A percentile compares a stretch with the other conserved stretches of the same genome.
phyloP scores from a whole-genome alignment of 2,888 invertebrate species.

The Aspidiotus destructor region DNA sequence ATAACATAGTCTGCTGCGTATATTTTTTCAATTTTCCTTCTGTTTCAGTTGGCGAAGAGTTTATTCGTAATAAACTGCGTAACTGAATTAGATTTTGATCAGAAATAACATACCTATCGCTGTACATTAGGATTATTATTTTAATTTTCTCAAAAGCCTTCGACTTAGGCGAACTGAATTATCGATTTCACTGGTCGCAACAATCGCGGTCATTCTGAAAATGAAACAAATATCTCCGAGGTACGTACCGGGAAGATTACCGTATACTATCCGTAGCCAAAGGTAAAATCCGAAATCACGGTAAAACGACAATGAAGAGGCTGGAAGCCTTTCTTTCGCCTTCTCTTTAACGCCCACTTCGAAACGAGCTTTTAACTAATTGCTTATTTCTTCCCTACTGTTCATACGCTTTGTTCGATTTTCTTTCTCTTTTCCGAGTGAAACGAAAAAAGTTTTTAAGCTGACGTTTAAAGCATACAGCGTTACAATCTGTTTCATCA shows the following conservation, averaged over 20 bases:
- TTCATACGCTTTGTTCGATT: conserved; percentile 14
- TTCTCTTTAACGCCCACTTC: conserved; percentile 6
- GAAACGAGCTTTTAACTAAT: conserved; percentile 22
- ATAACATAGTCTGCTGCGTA: too few species aligned
- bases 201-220: background rate
- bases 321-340: background rate
- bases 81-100: too few species aligned
- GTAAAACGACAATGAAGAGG: background rate
- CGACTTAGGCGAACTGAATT: too few species aligned
- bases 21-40: too few species aligned
- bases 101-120: too few species aligned
- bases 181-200: too few species aligned
- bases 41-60: too few species aligned
- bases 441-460: background rate
- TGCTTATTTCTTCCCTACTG: conserved; percentile 21
- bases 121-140: too few species aligned
- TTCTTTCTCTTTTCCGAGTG: background rate
- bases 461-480: conserved; percentile 4
- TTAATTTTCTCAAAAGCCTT: too few species aligned
- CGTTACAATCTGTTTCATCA: background rate
- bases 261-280: too few species aligned
- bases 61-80: too few species aligned
- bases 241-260: background rate
- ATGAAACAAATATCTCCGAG: background rate
- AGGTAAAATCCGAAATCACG: too few species aligned